These are phyloP conservation scores for Vultur gryphus DNA, from an alignment of 2,797 vertebrate genomes.

Conservation along the genomic window DNA sequence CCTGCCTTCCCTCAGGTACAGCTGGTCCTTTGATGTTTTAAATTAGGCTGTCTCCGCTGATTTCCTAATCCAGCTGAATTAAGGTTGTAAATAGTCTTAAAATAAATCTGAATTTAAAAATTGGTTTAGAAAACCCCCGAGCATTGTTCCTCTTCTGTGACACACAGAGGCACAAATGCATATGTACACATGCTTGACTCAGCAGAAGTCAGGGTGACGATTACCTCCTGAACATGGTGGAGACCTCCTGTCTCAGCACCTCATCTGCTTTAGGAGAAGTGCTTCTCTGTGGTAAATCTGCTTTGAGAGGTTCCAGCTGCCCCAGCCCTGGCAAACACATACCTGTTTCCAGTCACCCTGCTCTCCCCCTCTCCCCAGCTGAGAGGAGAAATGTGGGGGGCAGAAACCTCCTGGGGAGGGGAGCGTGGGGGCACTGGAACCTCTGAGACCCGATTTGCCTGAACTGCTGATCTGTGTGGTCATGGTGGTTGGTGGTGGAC, in stretches of 20 bases:
- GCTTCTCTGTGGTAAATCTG: not conserved
- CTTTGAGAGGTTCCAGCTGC: not conserved
- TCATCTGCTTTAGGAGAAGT: not conserved
- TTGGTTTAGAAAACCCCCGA: not conserved
- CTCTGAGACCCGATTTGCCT: not conserved
- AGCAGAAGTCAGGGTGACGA: not conserved
- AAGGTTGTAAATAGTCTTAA: not conserved
- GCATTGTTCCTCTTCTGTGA: not conserved
- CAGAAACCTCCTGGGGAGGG: not conserved
- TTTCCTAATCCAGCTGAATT: not conserved
- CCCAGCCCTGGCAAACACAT: not conserved
- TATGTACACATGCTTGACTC: accelerated
- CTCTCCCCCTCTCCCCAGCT: not conserved
- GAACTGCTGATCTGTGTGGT: not conserved
- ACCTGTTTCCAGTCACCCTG: not conserved
- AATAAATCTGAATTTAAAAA: not conserved
- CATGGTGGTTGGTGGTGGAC: not conserved
- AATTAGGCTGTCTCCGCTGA: not conserved
- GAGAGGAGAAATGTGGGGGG: not conserved
- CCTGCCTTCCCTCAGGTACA: not conserved
- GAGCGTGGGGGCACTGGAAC: not conserved
- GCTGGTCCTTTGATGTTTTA: not conserved
- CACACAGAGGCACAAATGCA: not conserved
- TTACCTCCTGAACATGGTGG: not conserved
- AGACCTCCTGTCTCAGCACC: not conserved